These are phyloP conservation scores for Dufourea novaeangliae DNA, from an alignment of 1,140 invertebrate genomes.

Conservation along the genomic window DNA sequence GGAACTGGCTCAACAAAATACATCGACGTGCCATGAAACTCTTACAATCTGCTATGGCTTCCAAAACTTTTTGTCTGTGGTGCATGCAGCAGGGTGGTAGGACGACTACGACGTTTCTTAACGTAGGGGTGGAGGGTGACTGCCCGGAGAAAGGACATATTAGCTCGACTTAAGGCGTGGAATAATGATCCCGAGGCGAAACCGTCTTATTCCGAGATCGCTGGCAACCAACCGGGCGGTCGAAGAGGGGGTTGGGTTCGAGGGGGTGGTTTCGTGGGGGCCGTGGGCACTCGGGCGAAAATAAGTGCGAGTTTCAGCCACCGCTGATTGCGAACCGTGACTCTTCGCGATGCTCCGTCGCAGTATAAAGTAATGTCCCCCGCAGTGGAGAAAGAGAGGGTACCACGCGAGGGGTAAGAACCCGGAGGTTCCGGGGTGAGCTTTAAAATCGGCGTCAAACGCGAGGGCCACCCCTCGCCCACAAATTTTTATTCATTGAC, in stretches of 20 bases:
- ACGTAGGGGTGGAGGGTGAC: neutral
- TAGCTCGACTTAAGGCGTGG: slow-evolving; percentile 81
- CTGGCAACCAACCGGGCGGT: neutral
- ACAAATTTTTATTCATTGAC: slow-evolving; percentile 82
- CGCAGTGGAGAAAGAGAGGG: slow-evolving; percentile 39
- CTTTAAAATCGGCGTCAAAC: slow-evolving; percentile 79
- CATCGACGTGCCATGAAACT: no score
- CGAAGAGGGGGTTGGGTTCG: neutral
- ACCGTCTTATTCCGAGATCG: slow-evolving; percentile 71
- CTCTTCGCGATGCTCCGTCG: slow-evolving; percentile 56
- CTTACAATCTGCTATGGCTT: no score
- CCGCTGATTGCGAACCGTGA: slow-evolving; percentile 77
- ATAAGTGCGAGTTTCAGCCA: slow-evolving; percentile 78
- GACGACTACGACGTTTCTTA: no score
- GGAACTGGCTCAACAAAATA: no score
- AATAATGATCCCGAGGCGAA: slow-evolving; percentile 78
- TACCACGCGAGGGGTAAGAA: slow-evolving; percentile 28
- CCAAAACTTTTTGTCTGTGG: no score
- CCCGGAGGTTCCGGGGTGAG: slow-evolving; percentile 50
- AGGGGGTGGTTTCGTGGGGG: slow-evolving; percentile 57
- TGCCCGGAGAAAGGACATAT: slow-evolving; percentile 73
- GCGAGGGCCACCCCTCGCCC: slow-evolving; percentile 69
- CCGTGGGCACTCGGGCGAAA: slow-evolving; percentile 75
- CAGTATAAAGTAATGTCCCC: slow-evolving; percentile 67
- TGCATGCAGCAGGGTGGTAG: no score